Evolutionary conservation across 2,888 invertebrate species (phyloP), one percentile per base, ranked within the genome.

Genomic region (Pegoplata infirma): DNA sequence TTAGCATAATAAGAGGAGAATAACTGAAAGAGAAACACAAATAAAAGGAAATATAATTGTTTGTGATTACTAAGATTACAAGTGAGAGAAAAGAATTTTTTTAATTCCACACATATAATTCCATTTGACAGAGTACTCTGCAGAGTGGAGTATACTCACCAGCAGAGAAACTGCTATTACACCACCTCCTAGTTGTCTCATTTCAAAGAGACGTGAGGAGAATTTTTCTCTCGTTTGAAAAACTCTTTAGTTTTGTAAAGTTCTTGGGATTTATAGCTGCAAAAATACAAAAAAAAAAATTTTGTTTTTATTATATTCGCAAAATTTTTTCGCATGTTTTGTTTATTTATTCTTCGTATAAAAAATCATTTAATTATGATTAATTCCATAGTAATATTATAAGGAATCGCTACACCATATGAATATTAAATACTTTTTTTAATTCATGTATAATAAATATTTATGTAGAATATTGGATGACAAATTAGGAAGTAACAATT

Each of bases 401-500:
- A 63, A 59, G 64, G 63, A 74, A 75, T 69, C 17, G 32, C 23
- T 76, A 67, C 79, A 67, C 63, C 17, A 19, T 56, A 46, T 73
- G 80, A 36, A 80, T 80, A 72, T 76, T 80, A 72, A 80, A 1
- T n/a, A 19, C 17, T 16, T 59, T 51, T 46, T 6, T 17, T 40
- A 16, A 3, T 28, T 28, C 25, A 51, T 40, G 25, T 32, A 21
- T 53, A n/a, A n/a, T n/a, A n/a, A n/a, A n/a, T n/a, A n/a, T 23
- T 40, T 77, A 7, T 21, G 3, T n/a, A 44, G 28, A 40, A 69
- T 66, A 56, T 61, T 46, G 59, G 77, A 81, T 83, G 82, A 83
- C 83, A 80, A 85, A 85, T 81, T 82, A 83, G 84, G 84, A 85
- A 85, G 84, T 80, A 69, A 67, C 36, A 69, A 64, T 56, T 66